Evolutionary conservation across 1,140 invertebrate species (phyloP), one percentile per base, ranked within the genome.

Genomic region (Bombus polaris): DNA sequence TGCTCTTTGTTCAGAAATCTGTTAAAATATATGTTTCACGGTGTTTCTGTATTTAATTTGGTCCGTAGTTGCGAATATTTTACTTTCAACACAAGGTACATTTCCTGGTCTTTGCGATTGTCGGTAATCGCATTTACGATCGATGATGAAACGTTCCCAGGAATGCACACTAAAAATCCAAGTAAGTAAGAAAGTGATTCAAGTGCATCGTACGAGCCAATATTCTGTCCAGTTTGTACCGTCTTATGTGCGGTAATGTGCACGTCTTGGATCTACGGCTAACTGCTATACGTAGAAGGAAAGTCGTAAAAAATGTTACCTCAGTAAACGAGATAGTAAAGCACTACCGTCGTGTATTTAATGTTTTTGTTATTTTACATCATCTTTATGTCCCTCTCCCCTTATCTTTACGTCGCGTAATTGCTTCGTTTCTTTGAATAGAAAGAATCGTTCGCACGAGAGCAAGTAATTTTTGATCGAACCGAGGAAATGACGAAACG

Each of bases 301-400:
- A 53, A 35, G 44, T n/a, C 77, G 25, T 80, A 80, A 80, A 80
- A 80, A 80, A 80, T 37, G 62, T 80, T 66, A 70, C 53, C 47
- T 32, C 65, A 3, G 44, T 80, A 70, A 80, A 80, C 62, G 44
- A 70, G 77, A 53, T 9, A 39, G 42, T 70, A 70, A 80, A 53
- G 62, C 32, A 32, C 32, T 53, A 47, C 8, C 77, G 32, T 70
- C 44, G 0, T 53, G 77, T 32, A 70, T 80, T 70, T 70, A 47
- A 66, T 39, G 65, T 47, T 80, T 70, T 70, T 25, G 42, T 32
- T 70, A 47, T 53, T 42, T 70, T 80, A 15, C 44, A 37, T 80
- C 42, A 68, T 80, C 42, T 35, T 70, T 53, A 68, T 28, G 28
- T 47, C 39, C 66, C 13, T 47, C 35, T 25, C 1, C 15, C 32